A percentile compares a stretch with the other conserved stretches of the same genome.
These are phyloP conservation scores for Chrysolina americana DNA, from an alignment of 2,888 invertebrate species.

Conservation along the genomic window DNA sequence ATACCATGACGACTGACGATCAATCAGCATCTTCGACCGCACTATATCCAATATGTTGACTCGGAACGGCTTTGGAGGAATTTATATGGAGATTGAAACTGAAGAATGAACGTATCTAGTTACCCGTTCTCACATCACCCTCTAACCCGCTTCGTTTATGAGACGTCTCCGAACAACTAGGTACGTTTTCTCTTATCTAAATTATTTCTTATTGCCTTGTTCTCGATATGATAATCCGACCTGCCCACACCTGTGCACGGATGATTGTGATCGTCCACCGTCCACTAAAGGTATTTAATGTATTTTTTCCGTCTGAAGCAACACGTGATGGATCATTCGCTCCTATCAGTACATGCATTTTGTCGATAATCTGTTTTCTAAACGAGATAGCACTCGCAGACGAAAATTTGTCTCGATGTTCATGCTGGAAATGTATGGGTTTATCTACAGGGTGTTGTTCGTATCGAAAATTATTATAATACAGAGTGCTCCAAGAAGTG, in stretches of 20 bases:
- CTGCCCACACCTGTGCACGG: constrained; percentile 41
- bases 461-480: not conserved
- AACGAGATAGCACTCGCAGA: constrained; percentile 49
- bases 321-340: constrained; percentile 61
- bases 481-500: not conserved
- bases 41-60: no score
- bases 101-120: not conserved
- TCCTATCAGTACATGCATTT: constrained; percentile 64
- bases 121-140: constrained; percentile 24
- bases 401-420: constrained; percentile 47
- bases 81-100: no score
- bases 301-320: constrained; percentile 27
- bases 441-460: constrained; percentile 7
- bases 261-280: constrained; percentile 20
- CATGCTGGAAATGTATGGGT: not conserved
- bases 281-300: constrained; percentile 24
- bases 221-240: constrained; percentile 40
- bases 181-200: constrained; percentile 41
- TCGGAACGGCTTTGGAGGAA: no score
- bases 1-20: no score
- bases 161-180: constrained; percentile 33
- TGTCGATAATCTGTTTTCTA: constrained; percentile 56
- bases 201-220: constrained; percentile 43
- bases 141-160: constrained; percentile 32
- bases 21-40: no score